These are phyloP conservation scores for Erynnis tages DNA, from an alignment of 2,888 invertebrate species.

Conservation along the genomic window DNA sequence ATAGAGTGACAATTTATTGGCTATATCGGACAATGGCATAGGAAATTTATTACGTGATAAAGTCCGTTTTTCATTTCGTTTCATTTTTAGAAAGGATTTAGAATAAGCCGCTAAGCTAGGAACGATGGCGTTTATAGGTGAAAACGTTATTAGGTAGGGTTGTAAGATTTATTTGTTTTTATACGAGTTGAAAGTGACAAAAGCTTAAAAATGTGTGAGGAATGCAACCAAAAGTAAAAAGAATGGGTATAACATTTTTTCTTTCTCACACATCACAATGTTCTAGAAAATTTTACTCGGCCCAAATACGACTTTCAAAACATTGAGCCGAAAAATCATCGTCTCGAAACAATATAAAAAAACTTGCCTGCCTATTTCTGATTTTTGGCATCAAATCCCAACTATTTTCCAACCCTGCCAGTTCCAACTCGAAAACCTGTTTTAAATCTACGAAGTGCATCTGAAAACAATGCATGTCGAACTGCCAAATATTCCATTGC, in stretches of 20 bases:
- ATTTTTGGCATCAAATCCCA: no score
- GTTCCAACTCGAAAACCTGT: conserved; percentile 11
- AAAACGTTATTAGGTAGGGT: neutral
- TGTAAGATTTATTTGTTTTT: neutral
- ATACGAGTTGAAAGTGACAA: no score
- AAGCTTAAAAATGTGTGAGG: no score
- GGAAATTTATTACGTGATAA: conserved; percentile 77
- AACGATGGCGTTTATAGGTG: conserved; percentile 17
- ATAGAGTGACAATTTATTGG: conserved; percentile 75
- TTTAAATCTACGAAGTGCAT: conserved; percentile 11
- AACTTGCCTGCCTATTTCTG: no score
- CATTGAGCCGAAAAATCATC: no score
- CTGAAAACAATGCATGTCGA: conserved; percentile 2
- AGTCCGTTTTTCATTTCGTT: conserved; percentile 55
- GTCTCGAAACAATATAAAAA: no score
- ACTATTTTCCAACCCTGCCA: no score
- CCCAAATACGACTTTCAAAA: no score
- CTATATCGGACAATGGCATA: conserved; percentile 63
- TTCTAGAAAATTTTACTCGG: no score
- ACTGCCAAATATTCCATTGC: conserved; percentile 13
- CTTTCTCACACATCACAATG: no score
- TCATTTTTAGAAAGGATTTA: conserved; percentile 50
- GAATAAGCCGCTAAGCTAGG: conserved; percentile 39
- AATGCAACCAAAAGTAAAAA: no score
- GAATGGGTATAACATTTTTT: no score